Conservation (phyloP, 2,797 vertebrate genomes). For the Scarus forsteni region DNA sequence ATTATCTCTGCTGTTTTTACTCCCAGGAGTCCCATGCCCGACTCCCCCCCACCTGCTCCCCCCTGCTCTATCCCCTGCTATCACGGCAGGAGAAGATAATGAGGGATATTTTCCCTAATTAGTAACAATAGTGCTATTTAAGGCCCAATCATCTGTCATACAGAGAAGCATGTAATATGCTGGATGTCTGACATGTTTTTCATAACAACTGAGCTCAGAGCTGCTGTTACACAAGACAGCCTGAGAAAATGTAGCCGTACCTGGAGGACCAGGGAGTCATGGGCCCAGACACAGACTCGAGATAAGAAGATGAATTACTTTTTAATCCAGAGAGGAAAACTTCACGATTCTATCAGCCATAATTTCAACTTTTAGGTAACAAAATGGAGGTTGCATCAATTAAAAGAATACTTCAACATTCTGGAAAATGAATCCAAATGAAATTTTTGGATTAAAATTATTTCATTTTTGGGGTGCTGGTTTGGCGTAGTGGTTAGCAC, state of each 20-base stretch:
- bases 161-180: slow-evolving; percentile 41
- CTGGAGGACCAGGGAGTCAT: not conserved
- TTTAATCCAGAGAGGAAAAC: too few species aligned
- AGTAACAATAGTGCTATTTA: slow-evolving; percentile 76
- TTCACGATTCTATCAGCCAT: too few species aligned
- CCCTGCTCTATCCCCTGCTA: slow-evolving; percentile 43
- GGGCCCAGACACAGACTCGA: not conserved
- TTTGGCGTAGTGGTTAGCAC: too few species aligned
- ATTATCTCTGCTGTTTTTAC: slow-evolving; percentile 29
- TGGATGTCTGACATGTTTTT: slow-evolving; percentile 77
- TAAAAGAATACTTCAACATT: too few species aligned
- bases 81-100: slow-evolving; percentile 80
- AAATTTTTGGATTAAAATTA: too few species aligned
- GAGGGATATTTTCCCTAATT: slow-evolving; percentile 81
- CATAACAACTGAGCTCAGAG: slow-evolving; percentile 56
- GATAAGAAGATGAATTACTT: too few species aligned
- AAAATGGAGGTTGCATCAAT: too few species aligned
- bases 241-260: slow-evolving; percentile 5
- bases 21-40: slow-evolving; percentile 34
- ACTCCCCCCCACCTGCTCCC: slow-evolving; percentile 17
- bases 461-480: too few species aligned
- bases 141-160: slow-evolving; percentile 72
- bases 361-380: too few species aligned
- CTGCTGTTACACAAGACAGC: slow-evolving; percentile 40
- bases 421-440: too few species aligned